phyloP scores from a whole-genome alignment of 2,797 vertebrate species.

The Xiphorhynchus erythropygius region DNA sequence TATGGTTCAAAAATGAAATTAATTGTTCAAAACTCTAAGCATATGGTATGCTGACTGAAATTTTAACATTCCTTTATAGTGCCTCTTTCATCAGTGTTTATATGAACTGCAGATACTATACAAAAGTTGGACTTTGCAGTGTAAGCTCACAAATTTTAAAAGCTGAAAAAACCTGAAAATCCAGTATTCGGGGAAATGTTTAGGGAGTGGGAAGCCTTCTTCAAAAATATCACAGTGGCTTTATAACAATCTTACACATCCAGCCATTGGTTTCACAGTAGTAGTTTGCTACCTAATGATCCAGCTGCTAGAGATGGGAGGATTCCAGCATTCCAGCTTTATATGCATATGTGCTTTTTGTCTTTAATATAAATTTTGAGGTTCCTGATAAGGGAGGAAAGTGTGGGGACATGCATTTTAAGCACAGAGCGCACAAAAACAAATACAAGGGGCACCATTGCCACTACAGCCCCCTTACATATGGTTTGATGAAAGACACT shows the following conservation, averaged over 20 bases:
- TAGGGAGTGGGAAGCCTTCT: not conserved
- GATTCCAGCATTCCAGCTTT: not conserved
- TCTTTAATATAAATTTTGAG: not conserved
- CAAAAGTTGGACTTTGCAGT: not conserved
- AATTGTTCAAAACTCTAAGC: not conserved
- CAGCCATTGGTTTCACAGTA: not conserved
- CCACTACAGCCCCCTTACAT: not conserved
- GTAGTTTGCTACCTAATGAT: not conserved
- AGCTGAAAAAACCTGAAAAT: not conserved
- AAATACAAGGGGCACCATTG: not conserved
- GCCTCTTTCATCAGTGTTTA: not conserved
- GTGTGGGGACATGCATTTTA: not conserved
- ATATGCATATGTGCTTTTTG: accelerated
- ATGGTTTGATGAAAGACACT: not conserved
- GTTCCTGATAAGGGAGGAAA: not conserved
- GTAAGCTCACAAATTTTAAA: not conserved
- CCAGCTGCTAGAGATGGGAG: not conserved
- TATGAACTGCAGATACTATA: not conserved
- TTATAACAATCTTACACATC: not conserved
- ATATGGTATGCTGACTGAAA: not conserved
- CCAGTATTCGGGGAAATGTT: not conserved
- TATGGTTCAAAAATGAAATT: not conserved
- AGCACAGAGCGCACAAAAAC: not conserved
- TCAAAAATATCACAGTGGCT: not conserved
- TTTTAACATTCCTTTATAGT: not conserved